Conservation (phyloP, 2,888 invertebrate species). For the Cynaeus angustus region DNA sequence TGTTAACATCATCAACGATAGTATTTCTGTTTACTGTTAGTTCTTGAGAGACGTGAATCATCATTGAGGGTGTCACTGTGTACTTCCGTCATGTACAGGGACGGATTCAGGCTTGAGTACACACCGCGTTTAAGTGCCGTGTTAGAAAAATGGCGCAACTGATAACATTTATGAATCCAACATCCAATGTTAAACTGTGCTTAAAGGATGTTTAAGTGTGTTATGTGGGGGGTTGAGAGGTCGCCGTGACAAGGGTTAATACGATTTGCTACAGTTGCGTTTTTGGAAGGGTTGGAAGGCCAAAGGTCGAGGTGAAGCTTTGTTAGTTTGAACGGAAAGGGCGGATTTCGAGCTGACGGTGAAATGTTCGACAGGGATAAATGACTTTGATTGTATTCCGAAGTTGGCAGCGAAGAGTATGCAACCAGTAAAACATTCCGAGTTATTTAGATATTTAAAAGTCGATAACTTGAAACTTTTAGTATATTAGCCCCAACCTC, state of each 20-base stretch:
- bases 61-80: conserved; percentile 29
- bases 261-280: conserved; percentile 3
- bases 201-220: conserved; percentile 11
- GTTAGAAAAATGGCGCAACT: not conserved
- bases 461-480: too few species aligned
- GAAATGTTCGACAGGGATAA: too few species aligned
- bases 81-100: conserved; percentile 18
- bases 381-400: too few species aligned
- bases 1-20: conserved; percentile 35
- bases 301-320: not conserved
- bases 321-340: too few species aligned
- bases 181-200: not conserved
- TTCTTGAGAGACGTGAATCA: conserved; percentile 34
- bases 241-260: conserved; percentile 5
- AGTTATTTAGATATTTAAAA: not conserved
- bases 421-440: not conserved
- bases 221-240: not conserved
- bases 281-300: conserved; percentile 2
- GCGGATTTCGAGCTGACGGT: too few species aligned
- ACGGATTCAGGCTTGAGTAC: conserved; percentile 3
- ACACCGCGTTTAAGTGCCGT: not conserved
- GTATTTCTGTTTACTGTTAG: conserved; percentile 35
- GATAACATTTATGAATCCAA: too few species aligned
- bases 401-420: too few species aligned
- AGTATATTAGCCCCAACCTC: too few species aligned